Conservation (phyloP, 2,888 invertebrate species). For the Steromphala cineraria region DNA sequence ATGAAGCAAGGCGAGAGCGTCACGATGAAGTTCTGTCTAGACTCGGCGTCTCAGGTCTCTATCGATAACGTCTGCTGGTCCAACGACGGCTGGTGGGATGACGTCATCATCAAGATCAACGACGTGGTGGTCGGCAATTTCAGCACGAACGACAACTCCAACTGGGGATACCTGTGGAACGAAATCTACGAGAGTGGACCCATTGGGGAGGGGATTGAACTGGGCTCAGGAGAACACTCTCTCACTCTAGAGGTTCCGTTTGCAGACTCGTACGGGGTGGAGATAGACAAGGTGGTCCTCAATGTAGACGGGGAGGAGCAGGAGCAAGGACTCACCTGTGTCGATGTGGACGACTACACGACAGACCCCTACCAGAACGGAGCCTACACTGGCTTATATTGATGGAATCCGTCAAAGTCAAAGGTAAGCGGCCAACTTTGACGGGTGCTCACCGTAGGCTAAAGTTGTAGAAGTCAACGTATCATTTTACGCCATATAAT, state of each 20-base stretch:
- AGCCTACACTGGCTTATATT: too few species aligned
- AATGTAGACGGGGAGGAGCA: constrained; percentile 32
- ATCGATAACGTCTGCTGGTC: constrained; percentile 41
- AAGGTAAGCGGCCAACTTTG: too few species aligned
- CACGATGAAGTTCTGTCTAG: constrained; percentile 36
- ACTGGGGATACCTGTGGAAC: constrained; percentile 44
- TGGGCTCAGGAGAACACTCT: constrained; percentile 34
- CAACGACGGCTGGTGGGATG: constrained; percentile 44
- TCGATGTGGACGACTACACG: not conserved
- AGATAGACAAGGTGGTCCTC: constrained; percentile 44
- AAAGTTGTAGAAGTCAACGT: too few species aligned
- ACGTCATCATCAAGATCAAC: constrained; percentile 34
- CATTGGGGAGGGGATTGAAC: constrained; percentile 23
- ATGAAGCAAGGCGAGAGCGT: constrained; percentile 45
- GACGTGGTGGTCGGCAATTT: constrained; percentile 33
- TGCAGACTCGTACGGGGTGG: constrained; percentile 42
- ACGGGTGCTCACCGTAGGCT: too few species aligned
- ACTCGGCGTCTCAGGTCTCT: constrained; percentile 29
- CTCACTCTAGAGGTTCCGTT: constrained; percentile 33
- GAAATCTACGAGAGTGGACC: constrained; percentile 40
- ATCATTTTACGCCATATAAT: too few species aligned
- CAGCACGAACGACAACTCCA: constrained; percentile 27
- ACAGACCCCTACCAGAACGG: not conserved
- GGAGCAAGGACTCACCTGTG: not conserved
- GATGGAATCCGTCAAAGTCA: too few species aligned